Evolutionary conservation across 2,888 invertebrate genomes (phyloP).

Genomic region (Thalpophila matura): DNA sequence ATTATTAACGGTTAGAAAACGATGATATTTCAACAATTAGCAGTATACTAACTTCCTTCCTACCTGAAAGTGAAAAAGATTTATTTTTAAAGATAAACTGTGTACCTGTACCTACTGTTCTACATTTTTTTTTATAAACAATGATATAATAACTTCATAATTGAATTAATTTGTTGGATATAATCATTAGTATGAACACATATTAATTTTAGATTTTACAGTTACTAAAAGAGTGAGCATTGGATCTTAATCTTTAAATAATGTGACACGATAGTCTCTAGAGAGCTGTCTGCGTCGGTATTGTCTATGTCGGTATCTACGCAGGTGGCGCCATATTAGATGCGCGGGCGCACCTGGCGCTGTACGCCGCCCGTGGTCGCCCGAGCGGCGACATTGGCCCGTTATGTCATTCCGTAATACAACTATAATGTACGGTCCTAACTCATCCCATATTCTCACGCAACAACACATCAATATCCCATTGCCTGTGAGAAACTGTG

Average conservation of each 20-base stretch:
- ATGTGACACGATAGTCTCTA: slow-evolving; percentile 35
- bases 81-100: background rate
- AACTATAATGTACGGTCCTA: slow-evolving; percentile 75
- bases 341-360: slow-evolving; percentile 74
- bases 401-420: slow-evolving; percentile 86
- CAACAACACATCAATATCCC: slow-evolving; percentile 78
- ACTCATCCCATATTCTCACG: slow-evolving; percentile 84
- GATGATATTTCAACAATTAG: slow-evolving; percentile 12
- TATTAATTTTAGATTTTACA: background rate
- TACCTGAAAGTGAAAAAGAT: slow-evolving; percentile 22
- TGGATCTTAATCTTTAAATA: slow-evolving; percentile 41
- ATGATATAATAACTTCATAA: too few relatives aligned
- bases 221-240: slow-evolving; percentile 1
- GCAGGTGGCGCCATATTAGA: slow-evolving; percentile 63
- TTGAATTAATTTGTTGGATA: too few relatives aligned
- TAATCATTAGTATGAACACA: too few relatives aligned
- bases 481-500: slow-evolving; percentile 73
- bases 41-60: slow-evolving; percentile 6
- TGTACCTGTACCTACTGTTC: too few relatives aligned
- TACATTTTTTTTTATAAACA: too few relatives aligned
- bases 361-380: slow-evolving; percentile 65
- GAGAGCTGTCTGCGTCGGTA: slow-evolving; percentile 24
- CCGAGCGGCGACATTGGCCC: slow-evolving; percentile 72
- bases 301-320: slow-evolving; percentile 25
- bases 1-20: slow-evolving; percentile 36